Base-by-base conservation (phyloP, 2,888 invertebrate species). In the Leptinotarsa haldemani region DNA sequence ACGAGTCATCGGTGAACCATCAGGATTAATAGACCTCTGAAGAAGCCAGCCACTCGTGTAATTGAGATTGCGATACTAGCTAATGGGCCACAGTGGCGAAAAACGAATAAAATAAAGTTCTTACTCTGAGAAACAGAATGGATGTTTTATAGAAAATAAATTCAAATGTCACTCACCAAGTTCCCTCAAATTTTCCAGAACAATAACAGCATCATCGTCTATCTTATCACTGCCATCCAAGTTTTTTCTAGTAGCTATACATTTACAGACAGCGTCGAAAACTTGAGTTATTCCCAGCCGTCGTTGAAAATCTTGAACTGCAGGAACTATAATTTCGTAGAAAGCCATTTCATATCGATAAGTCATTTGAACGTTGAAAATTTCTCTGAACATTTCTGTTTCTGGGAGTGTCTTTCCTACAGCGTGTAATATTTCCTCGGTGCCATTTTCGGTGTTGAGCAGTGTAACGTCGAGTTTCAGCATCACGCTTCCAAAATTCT, bases 401-500 rank as follows among this genome's bases (percentile, higher is more conserved):
- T 69, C 65, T 20, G 80, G 80, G 56, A 79, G 69, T 5, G 69
- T 72, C 47, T 79, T 80, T 20, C 61, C 79, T 9, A 79, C 80
- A 15, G 90, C 77, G 40, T 89, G 80, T 30, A 90, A 12, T 52
- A 56, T 67, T 63, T 67, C 69, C 22, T 15, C 4, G 7, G n/a
- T 15, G 25, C 65, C 67, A 46, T 18, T 70, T 50, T 74, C 58
- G 1, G 48, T 48, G 15, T 53, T 67, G 48, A 70, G 30, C 46
- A 67, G 30, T 13, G 67, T 67, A 16, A 74, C 84, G 18, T 80
- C 77, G 3, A 84, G 78, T 1, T 85, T 84, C 0, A 90, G 78
- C 82, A 91, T 90, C 0, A 88, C 82, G 78, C 91, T 90, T 1
- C 90, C 90, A 80, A 90, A 91, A 81, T 91, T 91, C 76, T 91